These are phyloP conservation scores for Drymonia ruficornis DNA, from an alignment of 2,888 invertebrate species.

Conservation along the genomic window DNA sequence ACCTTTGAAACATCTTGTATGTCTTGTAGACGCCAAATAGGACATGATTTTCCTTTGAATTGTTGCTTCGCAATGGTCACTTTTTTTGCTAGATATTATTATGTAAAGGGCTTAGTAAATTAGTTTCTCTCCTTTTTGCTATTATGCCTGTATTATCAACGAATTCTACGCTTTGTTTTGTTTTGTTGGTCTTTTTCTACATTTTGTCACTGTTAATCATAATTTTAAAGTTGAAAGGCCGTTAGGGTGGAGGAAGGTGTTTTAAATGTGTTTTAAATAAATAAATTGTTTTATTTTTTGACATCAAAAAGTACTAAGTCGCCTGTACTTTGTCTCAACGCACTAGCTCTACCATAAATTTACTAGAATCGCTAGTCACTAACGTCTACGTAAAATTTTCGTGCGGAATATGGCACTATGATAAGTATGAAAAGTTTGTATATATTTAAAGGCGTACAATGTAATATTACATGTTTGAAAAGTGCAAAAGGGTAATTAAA, in stretches of 20 bases:
- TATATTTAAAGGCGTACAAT: too few species aligned
- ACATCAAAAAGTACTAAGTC: too few species aligned
- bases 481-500: too few species aligned
- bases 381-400: too few species aligned
- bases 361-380: too few species aligned
- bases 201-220: constrained; percentile 2
- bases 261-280: background rate
- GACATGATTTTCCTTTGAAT: constrained; percentile 21
- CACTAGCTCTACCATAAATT: too few species aligned
- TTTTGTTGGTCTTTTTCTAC: background rate
- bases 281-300: too few species aligned
- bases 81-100: constrained; percentile 7
- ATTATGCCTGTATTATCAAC: background rate
- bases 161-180: background rate
- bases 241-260: background rate
- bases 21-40: constrained; percentile 16
- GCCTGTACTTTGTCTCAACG: too few species aligned
- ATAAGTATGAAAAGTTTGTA: too few species aligned
- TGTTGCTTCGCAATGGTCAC: constrained; percentile 28
- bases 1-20: too few species aligned
- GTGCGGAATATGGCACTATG: too few species aligned
- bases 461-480: too few species aligned
- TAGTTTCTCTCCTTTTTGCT: constrained; percentile 10
- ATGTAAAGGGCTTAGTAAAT: constrained; percentile 20
- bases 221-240: background rate